A percentile compares a stretch with the other conserved stretches of the same genome.
Conservation (phyloP, 2,113 vertebrate genomes). For the Ictidomys tridecemlineatus region DNA sequence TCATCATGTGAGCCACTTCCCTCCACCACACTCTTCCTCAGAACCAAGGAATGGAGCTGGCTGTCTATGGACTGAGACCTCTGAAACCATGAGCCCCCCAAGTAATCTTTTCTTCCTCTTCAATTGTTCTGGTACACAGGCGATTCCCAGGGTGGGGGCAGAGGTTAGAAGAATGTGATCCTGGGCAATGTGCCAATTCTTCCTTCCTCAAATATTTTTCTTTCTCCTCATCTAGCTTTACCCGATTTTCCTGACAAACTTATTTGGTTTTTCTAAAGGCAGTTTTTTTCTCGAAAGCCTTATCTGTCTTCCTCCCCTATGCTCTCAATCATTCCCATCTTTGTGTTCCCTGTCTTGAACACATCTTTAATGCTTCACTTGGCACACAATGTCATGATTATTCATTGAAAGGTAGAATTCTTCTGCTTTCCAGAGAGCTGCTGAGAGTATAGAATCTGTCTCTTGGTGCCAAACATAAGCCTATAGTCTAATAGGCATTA, state of each 20-base stretch:
- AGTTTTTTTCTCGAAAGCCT: not conserved
- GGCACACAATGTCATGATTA: not conserved
- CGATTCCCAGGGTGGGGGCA: not conserved
- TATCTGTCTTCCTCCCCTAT: not conserved
- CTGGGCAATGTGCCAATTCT: not conserved
- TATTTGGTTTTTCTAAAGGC: not conserved
- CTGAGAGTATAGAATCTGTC: not conserved
- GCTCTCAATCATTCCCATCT: not conserved
- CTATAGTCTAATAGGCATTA: not conserved
- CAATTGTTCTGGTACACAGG: too few species aligned
- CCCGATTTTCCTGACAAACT: not conserved
- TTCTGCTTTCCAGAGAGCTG: slow-evolving; percentile 1
- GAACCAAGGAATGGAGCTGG: too few species aligned
- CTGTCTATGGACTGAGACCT: too few species aligned
- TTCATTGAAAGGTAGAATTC: not conserved
- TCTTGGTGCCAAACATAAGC: not conserved
- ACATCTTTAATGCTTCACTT: not conserved
- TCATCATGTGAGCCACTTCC: too few species aligned
- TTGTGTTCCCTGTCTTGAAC: not conserved
- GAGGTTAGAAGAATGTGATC: not conserved
- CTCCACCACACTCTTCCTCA: too few species aligned
- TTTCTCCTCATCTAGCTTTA: not conserved
- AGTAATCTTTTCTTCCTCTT: too few species aligned
- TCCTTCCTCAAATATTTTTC: not conserved
- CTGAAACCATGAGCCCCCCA: too few species aligned